Base-by-base conservation (phyloP, 2,113 vertebrate genomes). In the Semicossyphus pulcher region DNA sequence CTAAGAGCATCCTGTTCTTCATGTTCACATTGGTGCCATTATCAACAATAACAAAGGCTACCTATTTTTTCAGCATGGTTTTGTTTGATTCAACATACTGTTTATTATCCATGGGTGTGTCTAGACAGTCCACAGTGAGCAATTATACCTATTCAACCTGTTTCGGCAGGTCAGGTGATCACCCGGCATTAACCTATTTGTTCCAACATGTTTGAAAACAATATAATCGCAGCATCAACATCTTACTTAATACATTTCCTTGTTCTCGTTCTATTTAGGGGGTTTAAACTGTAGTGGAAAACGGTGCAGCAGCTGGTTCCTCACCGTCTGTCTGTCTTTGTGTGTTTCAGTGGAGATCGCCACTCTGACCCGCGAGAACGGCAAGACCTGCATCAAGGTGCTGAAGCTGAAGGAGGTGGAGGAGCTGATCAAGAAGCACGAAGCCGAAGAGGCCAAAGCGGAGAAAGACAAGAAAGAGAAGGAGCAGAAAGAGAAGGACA, bases 401-500 rank as follows among this genome's bases (percentile, higher is more conserved):
- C 93, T 99, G 87, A 99, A 97, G 86, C 97, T 96, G 86, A 97
- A 98, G 81, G 97, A 99, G 78, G 97, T 99, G 28, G 98, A 99
- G 65, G 96, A 93, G 62, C 92, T 99, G 87, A 98, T 99, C 92
- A 99, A 98, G 87, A 93, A 93, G n/a, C 97, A 99, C 0, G 98
- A 99, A 89, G 97, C 95, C 11, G 97, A 99, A 80, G 97, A 99
- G 91, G 97, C 97, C 21, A 99, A 98, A 90, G 94, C 96, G 2
- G 97, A 99, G 79, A 97, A 97, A 37, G 97, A 97, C 89, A 99
- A 99, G 89, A 99, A 99, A 64, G 97, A 99, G 41, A 99, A 97
- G 77, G 97, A 99, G 81, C 97, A 99, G 91, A 98, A 96, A 84
- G 97, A 99, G 75, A 99, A 99, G 80, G 97, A 99, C 26, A 57